Base-by-base conservation (phyloP, 2,113 vertebrate species). In the Theropithecus gelada region DNA sequence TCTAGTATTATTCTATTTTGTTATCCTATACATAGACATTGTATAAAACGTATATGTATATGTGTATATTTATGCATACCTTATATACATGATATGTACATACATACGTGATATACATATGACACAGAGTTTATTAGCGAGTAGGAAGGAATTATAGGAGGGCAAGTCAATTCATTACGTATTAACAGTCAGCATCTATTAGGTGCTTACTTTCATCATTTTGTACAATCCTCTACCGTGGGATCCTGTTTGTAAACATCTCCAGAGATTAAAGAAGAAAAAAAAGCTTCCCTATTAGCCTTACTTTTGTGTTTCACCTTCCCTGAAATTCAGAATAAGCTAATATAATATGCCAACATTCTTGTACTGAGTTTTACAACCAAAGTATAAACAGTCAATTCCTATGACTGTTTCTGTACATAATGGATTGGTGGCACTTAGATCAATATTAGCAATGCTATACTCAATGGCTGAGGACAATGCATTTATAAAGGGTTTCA, bases 401-500 rank as follows among this genome's bases (percentile, higher is more conserved):
- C 90, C 94, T 59, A 10, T 32, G 8, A 55, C 0, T 12, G 35
- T 11, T 0, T 88, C 30, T 9, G 2, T 7, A 22, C 9, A 0
- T 3, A 12, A 38, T 10, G 68, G 3, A 11, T 5, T 1, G 8
- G 38, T 55, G 92, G 73, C 7, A 22, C 70, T 66, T 45, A 92
- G 90, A 73, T 88, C 78, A 76, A 70, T 43, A 81, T 70, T 18
- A 91, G 92, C 30, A 16, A 57, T 45, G 64, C 93, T 95, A 72
- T 45, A 78, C 32, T 27, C 76, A 55, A 68, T 22, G 76, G 82
- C 91, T 40, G 76, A 73, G 94, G 79, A 96, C 72, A 96, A 91
- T 2, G 43, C 57, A 35, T 57, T 76, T 45, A n/a, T 30, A 79
- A 93, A 83, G 96, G 95, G 40, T 68, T 89, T 96, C 96, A 61